These are phyloP conservation scores for Mimumesa dahlbomi DNA, from an alignment of 2,888 invertebrate genomes.

Conservation along the genomic window DNA sequence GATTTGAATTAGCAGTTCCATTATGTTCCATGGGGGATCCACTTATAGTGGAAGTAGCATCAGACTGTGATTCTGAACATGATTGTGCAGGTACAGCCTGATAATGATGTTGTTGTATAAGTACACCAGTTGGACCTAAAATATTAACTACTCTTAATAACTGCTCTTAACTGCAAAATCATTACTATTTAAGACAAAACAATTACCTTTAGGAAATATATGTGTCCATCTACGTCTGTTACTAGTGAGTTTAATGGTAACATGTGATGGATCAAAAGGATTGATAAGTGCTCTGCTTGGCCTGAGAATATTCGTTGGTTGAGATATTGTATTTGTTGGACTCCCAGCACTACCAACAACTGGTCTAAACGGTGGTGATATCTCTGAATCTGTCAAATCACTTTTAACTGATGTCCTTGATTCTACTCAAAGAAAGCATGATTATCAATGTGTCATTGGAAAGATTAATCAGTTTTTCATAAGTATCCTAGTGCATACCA, in stretches of 20 bases:
- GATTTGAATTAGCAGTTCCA: conserved; percentile 47
- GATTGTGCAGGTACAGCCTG: conserved; percentile 89
- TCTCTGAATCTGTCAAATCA: conserved; percentile 80
- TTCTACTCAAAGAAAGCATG: conserved; percentile 34
- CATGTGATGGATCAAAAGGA: conserved; percentile 98
- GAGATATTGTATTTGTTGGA: conserved; percentile 78
- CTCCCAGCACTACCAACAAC: conserved; percentile 83
- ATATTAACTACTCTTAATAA: conserved; percentile 7
- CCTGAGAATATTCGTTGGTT: conserved; percentile 79
- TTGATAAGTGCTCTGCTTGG: conserved; percentile 95
- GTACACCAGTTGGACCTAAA: conserved; percentile 91
- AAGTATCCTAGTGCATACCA: conserved; percentile 48
- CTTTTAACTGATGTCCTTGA: conserved; percentile 73
- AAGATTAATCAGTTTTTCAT: neutral
- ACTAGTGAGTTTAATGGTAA: conserved; percentile 97
- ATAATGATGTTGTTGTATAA: conserved; percentile 96
- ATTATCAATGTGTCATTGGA: neutral
- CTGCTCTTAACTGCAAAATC: no score
- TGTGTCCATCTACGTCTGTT: conserved; percentile 98
- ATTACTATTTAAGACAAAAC: neutral
- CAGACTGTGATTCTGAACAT: conserved; percentile 73
- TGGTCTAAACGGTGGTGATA: conserved; percentile 82
- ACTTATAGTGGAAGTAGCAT: conserved; percentile 75
- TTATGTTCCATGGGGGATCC: conserved; percentile 72
- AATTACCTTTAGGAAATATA: conserved; percentile 94